Percentiles rank a stretch among this genome's conserved stretches.
Conservation (phyloP, 2,888 invertebrate genomes). For the Morinoia aosen region DNA sequence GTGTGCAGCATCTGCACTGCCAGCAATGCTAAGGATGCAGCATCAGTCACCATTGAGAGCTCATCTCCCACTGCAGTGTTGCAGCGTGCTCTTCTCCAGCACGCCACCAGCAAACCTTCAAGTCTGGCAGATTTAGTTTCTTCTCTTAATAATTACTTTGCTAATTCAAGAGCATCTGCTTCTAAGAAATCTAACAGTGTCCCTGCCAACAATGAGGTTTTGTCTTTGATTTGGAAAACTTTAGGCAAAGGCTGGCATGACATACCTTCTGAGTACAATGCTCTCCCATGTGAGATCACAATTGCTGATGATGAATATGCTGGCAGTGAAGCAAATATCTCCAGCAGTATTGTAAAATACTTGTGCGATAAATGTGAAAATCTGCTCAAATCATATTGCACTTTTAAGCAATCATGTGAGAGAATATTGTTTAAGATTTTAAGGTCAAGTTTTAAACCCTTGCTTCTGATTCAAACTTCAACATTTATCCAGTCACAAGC, state of each 20-base stretch:
- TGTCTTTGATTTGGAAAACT: neutral
- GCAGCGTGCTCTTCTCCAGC: neutral
- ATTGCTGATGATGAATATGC: neutral
- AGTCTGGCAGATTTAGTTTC: neutral
- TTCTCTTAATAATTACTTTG: neutral
- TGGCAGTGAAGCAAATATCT: neutral
- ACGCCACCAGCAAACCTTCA: neutral
- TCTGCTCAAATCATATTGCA: neutral
- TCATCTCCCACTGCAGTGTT: neutral
- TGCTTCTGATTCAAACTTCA: neutral
- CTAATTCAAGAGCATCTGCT: neutral
- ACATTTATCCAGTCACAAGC: neutral
- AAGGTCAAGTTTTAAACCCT: neutral
- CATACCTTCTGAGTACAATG: slow-evolving; percentile 1
- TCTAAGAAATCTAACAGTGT: neutral
- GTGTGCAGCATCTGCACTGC: slow-evolving; percentile 34
- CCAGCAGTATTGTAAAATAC: neutral
- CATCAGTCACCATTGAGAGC: neutral
- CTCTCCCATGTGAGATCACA: slow-evolving; percentile 15
- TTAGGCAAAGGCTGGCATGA: neutral
- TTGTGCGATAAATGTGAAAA: neutral
- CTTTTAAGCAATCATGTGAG: neutral
- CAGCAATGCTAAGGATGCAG: neutral
- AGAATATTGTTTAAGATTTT: neutral
- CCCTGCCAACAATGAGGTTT: neutral